A percentile compares a stretch with the other conserved stretches of the same genome.
phyloP scores from a whole-genome alignment of 2,888 invertebrate genomes.

The Cyclophora punctaria region DNA sequence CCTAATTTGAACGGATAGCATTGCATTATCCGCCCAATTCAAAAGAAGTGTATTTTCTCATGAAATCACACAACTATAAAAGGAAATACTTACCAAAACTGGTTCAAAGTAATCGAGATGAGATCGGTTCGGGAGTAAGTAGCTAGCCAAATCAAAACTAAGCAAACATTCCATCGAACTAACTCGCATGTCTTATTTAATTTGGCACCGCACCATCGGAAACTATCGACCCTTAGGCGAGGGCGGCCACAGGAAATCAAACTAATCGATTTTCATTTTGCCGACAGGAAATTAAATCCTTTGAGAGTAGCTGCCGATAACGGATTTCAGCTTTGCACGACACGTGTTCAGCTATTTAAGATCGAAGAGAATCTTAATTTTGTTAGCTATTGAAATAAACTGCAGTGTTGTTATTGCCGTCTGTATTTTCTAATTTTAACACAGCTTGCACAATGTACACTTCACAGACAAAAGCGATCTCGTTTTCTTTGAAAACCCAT shows the following conservation, averaged over 20 bases:
- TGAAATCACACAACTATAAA: too few species aligned
- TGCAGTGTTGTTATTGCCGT: too few species aligned
- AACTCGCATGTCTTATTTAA: conserved; percentile 61
- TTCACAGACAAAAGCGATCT: too few species aligned
- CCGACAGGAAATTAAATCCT: conserved; percentile 74
- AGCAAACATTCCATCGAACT: conserved; percentile 27
- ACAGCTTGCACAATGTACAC: too few species aligned
- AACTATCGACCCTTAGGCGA: conserved; percentile 59
- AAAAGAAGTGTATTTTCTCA: too few species aligned
- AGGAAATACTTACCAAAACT: too few species aligned
- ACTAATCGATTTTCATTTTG: conserved; percentile 75
- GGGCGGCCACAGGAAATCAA: conserved; percentile 65
- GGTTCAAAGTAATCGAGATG: too few species aligned
- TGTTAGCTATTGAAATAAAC: neutral
- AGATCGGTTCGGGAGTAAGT: too few species aligned
- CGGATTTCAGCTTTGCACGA: conserved; percentile 67
- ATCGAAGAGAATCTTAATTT: neutral
- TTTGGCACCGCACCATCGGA: conserved; percentile 52
- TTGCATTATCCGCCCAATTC: too few species aligned
- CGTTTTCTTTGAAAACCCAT: too few species aligned
- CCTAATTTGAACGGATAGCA: too few species aligned
- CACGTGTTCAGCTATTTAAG: conserved; percentile 49
- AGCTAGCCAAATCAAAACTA: conserved; percentile 11
- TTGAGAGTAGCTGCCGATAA: conserved; percentile 68
- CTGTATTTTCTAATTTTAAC: too few species aligned